A percentile compares a stretch with the other conserved stretches of the same genome.
phyloP scores from a whole-genome alignment of 2,888 invertebrate species.

The Elegia similella region DNA sequence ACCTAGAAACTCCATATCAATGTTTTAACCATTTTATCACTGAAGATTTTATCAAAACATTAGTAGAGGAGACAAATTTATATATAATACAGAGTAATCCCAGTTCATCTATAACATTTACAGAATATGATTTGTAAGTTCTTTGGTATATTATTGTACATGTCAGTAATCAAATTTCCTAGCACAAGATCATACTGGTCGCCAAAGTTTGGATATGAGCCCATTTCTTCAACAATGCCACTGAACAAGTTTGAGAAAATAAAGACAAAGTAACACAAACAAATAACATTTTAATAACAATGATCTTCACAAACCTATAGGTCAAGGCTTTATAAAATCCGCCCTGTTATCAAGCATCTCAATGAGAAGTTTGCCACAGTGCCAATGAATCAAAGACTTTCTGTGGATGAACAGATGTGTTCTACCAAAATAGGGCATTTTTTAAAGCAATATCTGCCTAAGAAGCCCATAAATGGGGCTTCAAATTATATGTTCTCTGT shows the following conservation, averaged over 20 bases:
- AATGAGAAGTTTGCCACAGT: slow-evolving; percentile 34
- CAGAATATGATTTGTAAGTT: slow-evolving; percentile 26
- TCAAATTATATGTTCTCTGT: slow-evolving; percentile 33
- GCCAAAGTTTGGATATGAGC: slow-evolving; percentile 24
- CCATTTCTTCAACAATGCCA: slow-evolving; percentile 28
- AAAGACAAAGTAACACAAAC: too few relatives aligned
- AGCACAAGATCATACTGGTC: slow-evolving; percentile 30
- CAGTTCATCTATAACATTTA: slow-evolving; percentile 23
- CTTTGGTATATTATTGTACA: slow-evolving; percentile 25
- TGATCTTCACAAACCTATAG: slow-evolving; percentile 25
- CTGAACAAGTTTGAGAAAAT: slow-evolving; percentile 32
- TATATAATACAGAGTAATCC: slow-evolving; percentile 23
- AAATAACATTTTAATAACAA: slow-evolving; percentile 39
- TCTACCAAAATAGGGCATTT: slow-evolving; percentile 37
- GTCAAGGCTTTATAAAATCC: slow-evolving; percentile 30
- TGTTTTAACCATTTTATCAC: slow-evolving; percentile 31
- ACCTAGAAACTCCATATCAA: slow-evolving; percentile 35
- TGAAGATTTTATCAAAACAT: slow-evolving; percentile 30
- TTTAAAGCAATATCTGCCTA: slow-evolving; percentile 39
- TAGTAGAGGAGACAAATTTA: slow-evolving; percentile 18
- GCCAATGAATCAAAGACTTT: slow-evolving; percentile 35
- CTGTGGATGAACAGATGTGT: slow-evolving; percentile 34
- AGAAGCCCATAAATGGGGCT: slow-evolving; percentile 42
- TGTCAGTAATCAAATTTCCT: slow-evolving; percentile 24
- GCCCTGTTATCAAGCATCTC: slow-evolving; percentile 32